phyloP scores from a whole-genome alignment of 2,888 invertebrate genomes.

The Noctua fimbriata region DNA sequence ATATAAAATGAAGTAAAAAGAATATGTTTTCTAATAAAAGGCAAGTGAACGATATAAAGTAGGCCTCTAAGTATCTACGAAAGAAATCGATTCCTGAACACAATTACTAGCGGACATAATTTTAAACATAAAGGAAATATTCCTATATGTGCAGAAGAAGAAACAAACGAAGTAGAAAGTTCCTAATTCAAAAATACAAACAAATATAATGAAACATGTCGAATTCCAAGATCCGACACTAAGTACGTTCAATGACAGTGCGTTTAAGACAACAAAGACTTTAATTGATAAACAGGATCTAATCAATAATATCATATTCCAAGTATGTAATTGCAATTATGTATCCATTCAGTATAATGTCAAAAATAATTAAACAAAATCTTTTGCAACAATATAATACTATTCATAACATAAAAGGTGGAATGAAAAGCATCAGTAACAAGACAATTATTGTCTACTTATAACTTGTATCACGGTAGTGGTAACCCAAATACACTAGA shows the following conservation, averaged over 20 bases:
- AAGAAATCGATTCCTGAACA: background rate
- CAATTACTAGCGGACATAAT: background rate
- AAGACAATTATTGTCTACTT: background rate
- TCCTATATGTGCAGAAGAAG: background rate
- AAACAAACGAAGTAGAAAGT: constrained; percentile 17
- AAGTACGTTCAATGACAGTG: constrained; percentile 29
- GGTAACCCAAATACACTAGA: background rate
- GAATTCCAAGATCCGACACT: constrained; percentile 11
- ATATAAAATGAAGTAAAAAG: background rate
- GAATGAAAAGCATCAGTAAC: background rate
- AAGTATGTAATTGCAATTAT: constrained; percentile 9
- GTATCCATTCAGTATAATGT: constrained; percentile 7
- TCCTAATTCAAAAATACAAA: background rate
- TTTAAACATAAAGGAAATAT: background rate
- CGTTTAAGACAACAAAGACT: constrained; percentile 23
- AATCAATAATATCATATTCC: constrained; percentile 4
- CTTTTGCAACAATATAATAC: background rate
- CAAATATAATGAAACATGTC: constrained; percentile 15
- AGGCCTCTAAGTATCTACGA: background rate
- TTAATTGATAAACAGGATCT: constrained; percentile 11
- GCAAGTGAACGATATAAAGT: background rate
- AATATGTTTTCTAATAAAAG: background rate
- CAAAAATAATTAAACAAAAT: background rate
- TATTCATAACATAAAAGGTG: too few relatives aligned
- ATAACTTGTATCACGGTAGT: background rate